These are phyloP conservation scores for Brachirus orientalis DNA, from an alignment of 2,113 vertebrate species.

Conservation along the genomic window DNA sequence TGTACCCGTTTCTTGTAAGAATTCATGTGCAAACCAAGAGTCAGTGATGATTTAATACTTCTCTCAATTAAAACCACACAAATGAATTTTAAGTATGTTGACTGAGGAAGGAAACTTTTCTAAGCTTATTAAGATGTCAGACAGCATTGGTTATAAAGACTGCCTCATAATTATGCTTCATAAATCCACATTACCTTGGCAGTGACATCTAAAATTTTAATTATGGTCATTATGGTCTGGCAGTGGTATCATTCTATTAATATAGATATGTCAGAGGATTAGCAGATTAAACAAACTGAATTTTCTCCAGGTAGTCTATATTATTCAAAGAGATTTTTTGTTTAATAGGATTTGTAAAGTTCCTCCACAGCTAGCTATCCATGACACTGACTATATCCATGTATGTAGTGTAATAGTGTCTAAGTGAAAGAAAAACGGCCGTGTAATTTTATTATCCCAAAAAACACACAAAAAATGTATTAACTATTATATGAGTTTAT, in stretches of 20 bases:
- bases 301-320: neutral
- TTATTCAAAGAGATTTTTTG: neutral
- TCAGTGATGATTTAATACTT: too few species aligned
- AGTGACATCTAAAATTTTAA: too few species aligned
- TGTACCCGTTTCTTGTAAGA: neutral
- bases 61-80: neutral
- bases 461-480: neutral
- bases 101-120: neutral
- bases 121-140: neutral
- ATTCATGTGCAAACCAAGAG: too few species aligned
- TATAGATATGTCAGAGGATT: too few species aligned
- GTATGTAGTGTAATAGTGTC: neutral
- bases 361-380: neutral
- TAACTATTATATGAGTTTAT: constrained; percentile 2
- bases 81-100: neutral
- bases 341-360: neutral
- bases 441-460: neutral
- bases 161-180: neutral
- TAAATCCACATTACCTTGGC: too few species aligned
- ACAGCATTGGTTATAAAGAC: neutral
- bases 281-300: neutral
- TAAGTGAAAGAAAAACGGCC: neutral
- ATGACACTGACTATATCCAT: neutral
- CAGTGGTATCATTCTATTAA: too few species aligned
- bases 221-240: too few species aligned